Conservation (phyloP, 2,888 invertebrate species). For the Parnassius apollo region DNA sequence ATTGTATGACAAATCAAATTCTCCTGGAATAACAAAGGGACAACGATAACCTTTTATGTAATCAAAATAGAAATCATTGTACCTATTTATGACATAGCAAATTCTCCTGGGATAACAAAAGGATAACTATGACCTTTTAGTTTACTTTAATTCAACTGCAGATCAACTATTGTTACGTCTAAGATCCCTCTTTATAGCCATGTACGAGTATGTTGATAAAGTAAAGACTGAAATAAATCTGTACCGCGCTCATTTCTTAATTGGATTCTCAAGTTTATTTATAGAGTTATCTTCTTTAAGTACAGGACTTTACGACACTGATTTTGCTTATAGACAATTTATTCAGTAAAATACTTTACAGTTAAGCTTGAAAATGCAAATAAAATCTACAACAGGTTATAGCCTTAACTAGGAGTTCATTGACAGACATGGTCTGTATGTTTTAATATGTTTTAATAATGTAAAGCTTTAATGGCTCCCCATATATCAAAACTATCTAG, state of each 20-base stretch:
- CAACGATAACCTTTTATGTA: constrained; percentile 3
- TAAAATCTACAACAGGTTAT: too few relatives aligned
- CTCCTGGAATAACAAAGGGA: too few relatives aligned
- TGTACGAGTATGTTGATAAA: constrained; percentile 59
- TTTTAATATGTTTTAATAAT: too few relatives aligned
- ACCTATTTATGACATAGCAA: not conserved
- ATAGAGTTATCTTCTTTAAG: constrained; percentile 67
- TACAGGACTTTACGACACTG: constrained; percentile 62
- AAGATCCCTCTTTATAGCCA: constrained; percentile 53
- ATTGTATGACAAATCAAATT: constrained; percentile 3
- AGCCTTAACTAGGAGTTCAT: too few relatives aligned
- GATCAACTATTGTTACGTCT: constrained; percentile 38
- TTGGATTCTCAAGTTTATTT: constrained; percentile 76
- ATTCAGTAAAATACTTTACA: constrained; percentile 25
- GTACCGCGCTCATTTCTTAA: constrained; percentile 71
- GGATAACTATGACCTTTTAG: constrained; percentile 8
- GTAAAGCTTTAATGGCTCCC: too few relatives aligned
- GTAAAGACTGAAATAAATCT: constrained; percentile 64
- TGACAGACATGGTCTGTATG: too few relatives aligned
- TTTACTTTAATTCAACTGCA: constrained; percentile 34
- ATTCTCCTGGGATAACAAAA: too few relatives aligned
- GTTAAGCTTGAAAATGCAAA: constrained; percentile 28
- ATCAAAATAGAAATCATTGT: constrained; percentile 20
- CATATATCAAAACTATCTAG: too few relatives aligned
- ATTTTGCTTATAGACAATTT: constrained; percentile 51